A percentile compares a stretch with the other conserved stretches of the same genome.
Evolutionary conservation across 2,797 vertebrate species (phyloP).

Genomic region (Halcyon leucocephala): DNA sequence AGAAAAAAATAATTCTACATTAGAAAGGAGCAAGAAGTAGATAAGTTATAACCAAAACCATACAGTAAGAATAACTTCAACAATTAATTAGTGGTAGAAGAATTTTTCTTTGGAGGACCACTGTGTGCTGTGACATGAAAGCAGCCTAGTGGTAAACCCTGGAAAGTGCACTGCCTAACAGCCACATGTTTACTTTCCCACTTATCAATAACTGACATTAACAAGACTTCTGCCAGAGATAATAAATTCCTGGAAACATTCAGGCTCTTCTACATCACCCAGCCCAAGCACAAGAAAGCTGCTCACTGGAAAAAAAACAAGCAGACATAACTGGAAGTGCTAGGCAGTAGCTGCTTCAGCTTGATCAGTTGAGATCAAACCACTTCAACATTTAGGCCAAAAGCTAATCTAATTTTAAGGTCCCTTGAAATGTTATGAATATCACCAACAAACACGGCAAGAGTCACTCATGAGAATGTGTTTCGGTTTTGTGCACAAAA

Average conservation of each 20-base stretch:
- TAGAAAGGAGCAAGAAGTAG: not conserved
- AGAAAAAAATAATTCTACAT: not conserved
- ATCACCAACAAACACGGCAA: not conserved
- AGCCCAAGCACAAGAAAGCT: not conserved
- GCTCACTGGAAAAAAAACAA: not conserved
- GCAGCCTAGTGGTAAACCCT: not conserved
- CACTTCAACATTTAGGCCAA: not conserved
- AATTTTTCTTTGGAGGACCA: not conserved
- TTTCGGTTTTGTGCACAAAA: slow-evolving; percentile 25
- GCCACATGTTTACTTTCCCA: not conserved
- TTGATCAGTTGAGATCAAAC: slow-evolving; percentile 28
- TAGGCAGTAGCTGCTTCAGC: not conserved
- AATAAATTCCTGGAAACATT: slow-evolving; percentile 49
- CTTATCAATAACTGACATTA: slow-evolving; percentile 50
- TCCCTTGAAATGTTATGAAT: slow-evolving; percentile 42
- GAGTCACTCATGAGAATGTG: not conserved
- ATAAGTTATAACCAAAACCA: not conserved
- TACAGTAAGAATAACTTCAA: not conserved
- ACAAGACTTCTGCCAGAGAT: slow-evolving; percentile 24
- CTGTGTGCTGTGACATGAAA: not conserved
- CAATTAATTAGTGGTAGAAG: not conserved
- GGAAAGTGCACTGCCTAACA: not conserved
- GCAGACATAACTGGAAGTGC: not conserved
- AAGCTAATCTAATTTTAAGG: slow-evolving; percentile 2
- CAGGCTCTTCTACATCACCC: slow-evolving; percentile 7